phyloP scores from a whole-genome alignment of 2,888 invertebrate genomes.

The Hololepta plana region DNA sequence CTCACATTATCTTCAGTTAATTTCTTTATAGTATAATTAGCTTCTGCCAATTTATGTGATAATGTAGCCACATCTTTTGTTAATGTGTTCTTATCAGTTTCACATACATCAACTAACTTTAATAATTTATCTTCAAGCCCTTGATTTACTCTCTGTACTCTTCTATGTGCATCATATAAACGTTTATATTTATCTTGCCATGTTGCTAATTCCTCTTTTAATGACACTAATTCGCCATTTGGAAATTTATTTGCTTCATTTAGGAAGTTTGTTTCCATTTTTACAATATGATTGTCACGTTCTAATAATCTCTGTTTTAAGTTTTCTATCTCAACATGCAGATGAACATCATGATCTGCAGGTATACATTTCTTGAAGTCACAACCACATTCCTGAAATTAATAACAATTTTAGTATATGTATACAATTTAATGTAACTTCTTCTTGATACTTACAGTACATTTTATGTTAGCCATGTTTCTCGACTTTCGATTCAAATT shows the following conservation, averaged over 20 bases:
- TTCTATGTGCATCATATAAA: slow-evolving; percentile 80
- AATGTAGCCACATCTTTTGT: slow-evolving; percentile 76
- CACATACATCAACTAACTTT: slow-evolving; percentile 80
- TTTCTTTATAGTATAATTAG: slow-evolving; percentile 67
- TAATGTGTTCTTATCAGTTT: slow-evolving; percentile 71
- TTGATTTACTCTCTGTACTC: slow-evolving; percentile 88
- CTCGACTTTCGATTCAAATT: no score
- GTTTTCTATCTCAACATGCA: slow-evolving; percentile 76
- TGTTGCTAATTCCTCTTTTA: slow-evolving; percentile 66
- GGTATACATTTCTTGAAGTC: slow-evolving; percentile 33
- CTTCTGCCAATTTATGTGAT: slow-evolving; percentile 67
- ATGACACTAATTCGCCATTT: slow-evolving; percentile 55
- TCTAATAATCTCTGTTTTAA: slow-evolving; percentile 66
- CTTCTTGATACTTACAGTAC: no score
- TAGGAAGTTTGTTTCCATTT: slow-evolving; percentile 72
- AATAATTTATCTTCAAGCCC: slow-evolving; percentile 85
- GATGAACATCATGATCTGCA: slow-evolving; percentile 39
- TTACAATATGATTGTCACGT: slow-evolving; percentile 65
- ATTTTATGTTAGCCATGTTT: no score
- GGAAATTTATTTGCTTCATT: slow-evolving; percentile 37
- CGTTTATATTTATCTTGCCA: slow-evolving; percentile 90
- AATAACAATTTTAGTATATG: slow-evolving; percentile 6
- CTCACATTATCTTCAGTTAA: slow-evolving; percentile 74
- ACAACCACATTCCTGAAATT: slow-evolving; percentile 40
- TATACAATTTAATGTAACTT: slow-evolving; percentile 5